Percentiles rank a stretch among this genome's conserved stretches.
These are phyloP conservation scores for Diadegma fenestrale DNA, from an alignment of 2,888 invertebrate genomes.

Conservation along the genomic window DNA sequence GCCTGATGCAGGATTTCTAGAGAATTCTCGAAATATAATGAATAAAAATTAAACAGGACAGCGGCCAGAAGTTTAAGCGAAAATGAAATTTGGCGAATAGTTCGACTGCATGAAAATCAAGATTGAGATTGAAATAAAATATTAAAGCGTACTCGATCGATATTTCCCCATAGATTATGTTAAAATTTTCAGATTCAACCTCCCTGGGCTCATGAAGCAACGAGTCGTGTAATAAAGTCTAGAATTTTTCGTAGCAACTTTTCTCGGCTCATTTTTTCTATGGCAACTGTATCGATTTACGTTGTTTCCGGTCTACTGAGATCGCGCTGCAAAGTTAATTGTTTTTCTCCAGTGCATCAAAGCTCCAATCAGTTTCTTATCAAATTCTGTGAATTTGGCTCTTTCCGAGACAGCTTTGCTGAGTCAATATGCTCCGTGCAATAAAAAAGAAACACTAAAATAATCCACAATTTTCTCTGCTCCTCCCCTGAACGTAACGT, in stretches of 20 bases:
- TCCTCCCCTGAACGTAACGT: not conserved
- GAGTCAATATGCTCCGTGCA: not conserved
- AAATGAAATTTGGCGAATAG: too few species aligned
- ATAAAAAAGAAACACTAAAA: conserved; percentile 33
- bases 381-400: not conserved
- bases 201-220: not conserved
- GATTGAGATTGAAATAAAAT: too few species aligned
- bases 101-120: too few species aligned
- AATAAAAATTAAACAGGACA: too few species aligned
- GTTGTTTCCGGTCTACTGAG: not conserved
- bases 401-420: conserved; percentile 5
- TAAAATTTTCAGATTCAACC: too few species aligned
- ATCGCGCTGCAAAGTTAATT: not conserved
- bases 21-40: too few species aligned
- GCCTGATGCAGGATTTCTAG: not conserved
- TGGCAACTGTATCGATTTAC: not conserved
- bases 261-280: not conserved
- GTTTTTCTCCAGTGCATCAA: not conserved
- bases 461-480: not conserved
- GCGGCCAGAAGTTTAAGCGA: too few species aligned
- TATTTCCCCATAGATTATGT: too few species aligned
- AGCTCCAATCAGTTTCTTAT: not conserved
- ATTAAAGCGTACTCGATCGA: too few species aligned
- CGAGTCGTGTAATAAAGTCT: not conserved
- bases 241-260: not conserved